Percentiles rank a stretch among this genome's conserved stretches.
These are phyloP conservation scores for Chaunax sp. DNA, from an alignment of 2,797 vertebrate species.

Conservation along the genomic window DNA sequence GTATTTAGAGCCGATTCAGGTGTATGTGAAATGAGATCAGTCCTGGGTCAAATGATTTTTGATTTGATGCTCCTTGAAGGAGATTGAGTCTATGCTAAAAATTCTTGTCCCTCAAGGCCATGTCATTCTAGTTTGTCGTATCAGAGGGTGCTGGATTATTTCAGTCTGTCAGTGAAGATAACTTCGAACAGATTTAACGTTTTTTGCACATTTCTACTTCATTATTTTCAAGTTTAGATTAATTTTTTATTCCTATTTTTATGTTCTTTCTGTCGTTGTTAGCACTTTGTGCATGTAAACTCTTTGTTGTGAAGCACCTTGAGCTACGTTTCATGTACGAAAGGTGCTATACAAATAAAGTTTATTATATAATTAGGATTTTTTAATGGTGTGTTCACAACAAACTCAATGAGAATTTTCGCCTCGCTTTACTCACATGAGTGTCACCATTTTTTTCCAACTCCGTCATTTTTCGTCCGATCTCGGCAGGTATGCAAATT, in stretches of 20 bases:
- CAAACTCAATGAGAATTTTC: no score
- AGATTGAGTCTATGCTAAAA: constrained; percentile 62
- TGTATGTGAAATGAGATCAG: constrained; percentile 64
- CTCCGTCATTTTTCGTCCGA: no score
- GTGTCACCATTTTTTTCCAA: no score
- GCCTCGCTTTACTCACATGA: no score
- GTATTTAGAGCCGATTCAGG: constrained; percentile 67
- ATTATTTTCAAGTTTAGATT: constrained; percentile 10
- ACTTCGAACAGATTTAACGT: constrained; percentile 34
- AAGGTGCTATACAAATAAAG: no score
- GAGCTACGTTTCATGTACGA: no score
- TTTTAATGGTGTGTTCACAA: no score
- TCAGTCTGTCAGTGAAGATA: constrained; percentile 50
- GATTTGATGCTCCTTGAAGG: constrained; percentile 57
- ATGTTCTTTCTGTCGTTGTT: constrained; percentile 10
- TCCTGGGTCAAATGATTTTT: constrained; percentile 65
- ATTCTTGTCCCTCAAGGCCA: constrained; percentile 46
- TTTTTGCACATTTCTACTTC: constrained; percentile 62
- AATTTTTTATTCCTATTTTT: constrained; percentile 21
- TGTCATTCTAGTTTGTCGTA: constrained; percentile 54
- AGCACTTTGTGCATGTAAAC: no score
- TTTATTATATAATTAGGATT: no score
- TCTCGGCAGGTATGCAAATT: no score
- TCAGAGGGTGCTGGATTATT: constrained; percentile 49
- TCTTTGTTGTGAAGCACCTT: no score